These are phyloP conservation scores for Geopemphigus sp. DNA, from an alignment of 1,140 invertebrate species.

Conservation along the genomic window DNA sequence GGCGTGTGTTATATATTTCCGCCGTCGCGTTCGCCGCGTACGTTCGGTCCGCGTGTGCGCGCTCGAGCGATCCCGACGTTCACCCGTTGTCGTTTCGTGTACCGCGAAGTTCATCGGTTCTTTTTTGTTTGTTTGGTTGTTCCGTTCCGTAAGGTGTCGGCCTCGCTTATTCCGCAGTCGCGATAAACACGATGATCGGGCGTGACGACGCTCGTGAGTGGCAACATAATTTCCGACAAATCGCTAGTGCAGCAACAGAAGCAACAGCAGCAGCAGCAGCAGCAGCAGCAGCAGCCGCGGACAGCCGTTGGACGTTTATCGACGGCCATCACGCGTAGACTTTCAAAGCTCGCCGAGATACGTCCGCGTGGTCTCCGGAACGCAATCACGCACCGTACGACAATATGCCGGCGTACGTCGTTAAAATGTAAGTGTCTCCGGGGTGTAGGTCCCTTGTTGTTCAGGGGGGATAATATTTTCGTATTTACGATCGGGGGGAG, in stretches of 20 bases:
- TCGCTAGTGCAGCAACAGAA: neutral
- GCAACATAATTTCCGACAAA: constrained; percentile 12
- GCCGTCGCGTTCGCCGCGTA: neutral
- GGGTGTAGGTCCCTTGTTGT: too few species aligned
- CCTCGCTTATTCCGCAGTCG: neutral
- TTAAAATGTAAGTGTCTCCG: constrained; percentile 39
- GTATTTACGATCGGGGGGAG: too few species aligned
- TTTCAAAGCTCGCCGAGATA: neutral
- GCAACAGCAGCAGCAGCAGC: too few species aligned
- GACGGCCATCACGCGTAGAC: neutral
- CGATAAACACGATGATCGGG: constrained; percentile 41
- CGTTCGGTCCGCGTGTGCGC: neutral
- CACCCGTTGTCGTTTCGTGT: constrained; percentile 6
- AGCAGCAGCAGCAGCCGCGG: neutral
- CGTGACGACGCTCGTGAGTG: constrained; percentile 39
- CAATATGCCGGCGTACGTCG: constrained; percentile 45
- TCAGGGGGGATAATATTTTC: too few species aligned
- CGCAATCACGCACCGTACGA: neutral
- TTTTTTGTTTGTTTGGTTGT: neutral
- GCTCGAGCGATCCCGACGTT: neutral
- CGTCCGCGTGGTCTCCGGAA: neutral
- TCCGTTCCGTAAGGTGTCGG: neutral
- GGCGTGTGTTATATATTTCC: neutral
- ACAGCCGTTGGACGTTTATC: constrained; percentile 19
- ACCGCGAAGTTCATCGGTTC: neutral